A percentile compares a stretch with the other conserved stretches of the same genome.
Evolutionary conservation across 2,888 invertebrate genomes (phyloP).

Genomic region (Harpalus rubripes): DNA sequence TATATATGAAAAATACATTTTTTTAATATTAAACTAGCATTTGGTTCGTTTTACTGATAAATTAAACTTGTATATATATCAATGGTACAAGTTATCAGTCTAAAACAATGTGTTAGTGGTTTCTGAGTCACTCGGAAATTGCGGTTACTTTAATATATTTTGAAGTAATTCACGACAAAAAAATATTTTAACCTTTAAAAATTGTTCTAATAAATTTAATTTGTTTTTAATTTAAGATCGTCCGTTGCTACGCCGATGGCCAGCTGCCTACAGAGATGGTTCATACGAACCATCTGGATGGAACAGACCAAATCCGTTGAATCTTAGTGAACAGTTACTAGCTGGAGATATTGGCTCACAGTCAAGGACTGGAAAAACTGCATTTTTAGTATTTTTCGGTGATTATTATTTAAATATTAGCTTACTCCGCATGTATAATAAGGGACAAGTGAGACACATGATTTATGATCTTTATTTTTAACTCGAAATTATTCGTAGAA

Average conservation of each 20-base stretch:
- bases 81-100: background rate
- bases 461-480: too few relatives aligned
- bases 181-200: background rate
- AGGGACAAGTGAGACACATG: too few relatives aligned
- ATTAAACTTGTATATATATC: background rate
- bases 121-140: background rate
- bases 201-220: background rate
- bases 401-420: conserved; percentile 65
- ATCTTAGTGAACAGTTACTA: conserved; percentile 78
- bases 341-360: conserved; percentile 74
- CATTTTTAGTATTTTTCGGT: conserved; percentile 82
- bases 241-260: conserved; percentile 78
- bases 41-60: too few relatives aligned
- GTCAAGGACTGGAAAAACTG: conserved; percentile 79
- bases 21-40: too few relatives aligned
- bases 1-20: too few relatives aligned
- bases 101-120: background rate
- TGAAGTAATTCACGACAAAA: background rate
- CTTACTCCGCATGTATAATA: background rate
- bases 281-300: conserved; percentile 78
- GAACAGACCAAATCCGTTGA: conserved; percentile 79
- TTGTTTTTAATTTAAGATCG: conserved; percentile 76
- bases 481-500: too few relatives aligned
- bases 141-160: background rate
- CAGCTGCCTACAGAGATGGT: conserved; percentile 80